Evolutionary conservation across 2,888 invertebrate genomes (phyloP).

Genomic region (Perithous albicinctus): DNA sequence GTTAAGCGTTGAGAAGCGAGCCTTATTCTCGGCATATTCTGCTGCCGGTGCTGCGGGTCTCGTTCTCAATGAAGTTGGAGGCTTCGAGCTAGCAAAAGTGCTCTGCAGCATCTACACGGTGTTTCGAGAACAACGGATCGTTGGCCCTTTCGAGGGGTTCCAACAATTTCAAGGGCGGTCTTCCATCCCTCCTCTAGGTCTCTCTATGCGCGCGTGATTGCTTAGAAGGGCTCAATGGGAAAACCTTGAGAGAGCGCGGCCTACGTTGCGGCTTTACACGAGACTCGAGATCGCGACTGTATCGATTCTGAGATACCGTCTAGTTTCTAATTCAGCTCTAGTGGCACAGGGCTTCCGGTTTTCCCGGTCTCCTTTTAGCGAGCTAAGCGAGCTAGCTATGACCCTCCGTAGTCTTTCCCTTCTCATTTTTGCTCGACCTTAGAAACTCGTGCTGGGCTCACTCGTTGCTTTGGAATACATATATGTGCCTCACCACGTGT

Average conservation of each 20-base stretch:
- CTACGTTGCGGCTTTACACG: slow-evolving; percentile 43
- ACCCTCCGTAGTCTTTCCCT: slow-evolving; percentile 62
- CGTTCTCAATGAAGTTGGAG: slow-evolving; percentile 60
- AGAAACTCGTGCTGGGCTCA: slow-evolving; percentile 31
- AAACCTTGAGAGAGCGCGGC: slow-evolving; percentile 60
- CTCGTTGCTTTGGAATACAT: no score
- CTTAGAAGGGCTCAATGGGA: slow-evolving; percentile 59
- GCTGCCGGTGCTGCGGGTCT: slow-evolving; percentile 51
- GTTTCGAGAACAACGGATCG: slow-evolving; percentile 67
- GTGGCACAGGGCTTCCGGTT: slow-evolving; percentile 79
- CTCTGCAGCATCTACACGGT: slow-evolving; percentile 73
- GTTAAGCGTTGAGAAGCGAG: slow-evolving; percentile 64
- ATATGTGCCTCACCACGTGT: slow-evolving; percentile 77
- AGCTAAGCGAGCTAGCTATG: slow-evolving; percentile 64
- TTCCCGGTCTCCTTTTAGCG: slow-evolving; percentile 74
- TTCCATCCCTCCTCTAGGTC: slow-evolving; percentile 54
- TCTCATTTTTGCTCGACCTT: slow-evolving; percentile 43
- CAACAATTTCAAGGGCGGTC: slow-evolving; percentile 62
- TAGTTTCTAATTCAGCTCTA: slow-evolving; percentile 77
- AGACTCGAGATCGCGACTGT: slow-evolving; percentile 60
- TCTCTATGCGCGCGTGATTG: slow-evolving; percentile 21
- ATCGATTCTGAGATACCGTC: slow-evolving; percentile 69
- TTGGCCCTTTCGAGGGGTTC: slow-evolving; percentile 50
- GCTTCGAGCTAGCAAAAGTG: slow-evolving; percentile 47
- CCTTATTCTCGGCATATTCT: slow-evolving; percentile 47